These are phyloP conservation scores for Diorhabda sublineata DNA, from an alignment of 1,140 invertebrate genomes.

Conservation along the genomic window DNA sequence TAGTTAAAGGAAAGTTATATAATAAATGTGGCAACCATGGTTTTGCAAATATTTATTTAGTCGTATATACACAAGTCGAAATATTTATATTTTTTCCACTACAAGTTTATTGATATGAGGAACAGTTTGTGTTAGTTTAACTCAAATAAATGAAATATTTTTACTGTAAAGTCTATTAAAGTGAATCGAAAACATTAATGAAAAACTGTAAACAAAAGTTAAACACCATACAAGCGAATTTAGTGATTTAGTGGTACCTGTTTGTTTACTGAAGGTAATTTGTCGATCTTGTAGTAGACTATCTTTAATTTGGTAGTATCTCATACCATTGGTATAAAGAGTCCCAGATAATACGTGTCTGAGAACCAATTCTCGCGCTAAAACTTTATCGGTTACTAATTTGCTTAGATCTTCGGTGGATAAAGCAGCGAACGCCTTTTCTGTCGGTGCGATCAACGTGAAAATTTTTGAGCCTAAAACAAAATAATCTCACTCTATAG, in stretches of 20 bases:
- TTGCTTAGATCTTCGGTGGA: slow-evolving; percentile 58
- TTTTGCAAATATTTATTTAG: too few relatives aligned
- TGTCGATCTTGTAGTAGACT: slow-evolving; percentile 62
- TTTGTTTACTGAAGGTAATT: slow-evolving; percentile 71
- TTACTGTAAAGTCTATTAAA: too few relatives aligned
- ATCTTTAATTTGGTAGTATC: slow-evolving; percentile 77
- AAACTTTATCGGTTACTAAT: slow-evolving; percentile 56
- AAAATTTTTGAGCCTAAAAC: slow-evolving; percentile 69
- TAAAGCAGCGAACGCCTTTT: slow-evolving; percentile 70
- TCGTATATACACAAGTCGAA: too few relatives aligned
- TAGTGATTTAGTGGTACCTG: slow-evolving; percentile 50
- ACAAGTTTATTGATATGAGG: too few relatives aligned
- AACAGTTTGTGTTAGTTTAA: too few relatives aligned
- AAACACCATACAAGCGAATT: slow-evolving; percentile 24
- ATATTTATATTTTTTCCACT: too few relatives aligned
- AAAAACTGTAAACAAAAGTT: too few relatives aligned
- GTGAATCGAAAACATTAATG: too few relatives aligned
- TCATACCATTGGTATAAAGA: slow-evolving; percentile 77
- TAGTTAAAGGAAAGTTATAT: too few relatives aligned
- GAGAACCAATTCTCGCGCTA: slow-evolving; percentile 70
- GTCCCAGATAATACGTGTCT: slow-evolving; percentile 72
- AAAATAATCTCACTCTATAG: slow-evolving; percentile 16
- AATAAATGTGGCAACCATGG: too few relatives aligned
- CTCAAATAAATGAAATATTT: too few relatives aligned
- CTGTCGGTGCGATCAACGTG: slow-evolving; percentile 80